Evolutionary conservation across 1,140 invertebrate genomes (phyloP).

Genomic region (Hermetia illucens): DNA sequence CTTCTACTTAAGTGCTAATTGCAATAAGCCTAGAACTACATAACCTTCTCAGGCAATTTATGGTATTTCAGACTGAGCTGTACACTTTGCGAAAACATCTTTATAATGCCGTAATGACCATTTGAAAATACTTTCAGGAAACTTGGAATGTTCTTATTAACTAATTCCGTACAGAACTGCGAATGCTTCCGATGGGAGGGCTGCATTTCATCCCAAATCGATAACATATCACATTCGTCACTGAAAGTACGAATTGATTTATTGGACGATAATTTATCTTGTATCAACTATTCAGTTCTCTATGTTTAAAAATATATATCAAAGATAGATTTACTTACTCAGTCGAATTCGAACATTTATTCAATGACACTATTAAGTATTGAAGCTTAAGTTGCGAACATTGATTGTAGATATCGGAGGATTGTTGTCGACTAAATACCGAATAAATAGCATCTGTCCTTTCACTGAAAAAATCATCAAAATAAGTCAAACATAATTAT

Average conservation of each 20-base stretch:
- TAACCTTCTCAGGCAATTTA: conserved; percentile 27
- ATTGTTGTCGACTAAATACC: conserved; percentile 27
- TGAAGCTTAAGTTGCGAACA: conserved; percentile 27
- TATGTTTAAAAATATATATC: background rate
- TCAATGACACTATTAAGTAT: conserved; percentile 25
- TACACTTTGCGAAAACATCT: conserved; percentile 30
- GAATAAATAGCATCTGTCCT: conserved; percentile 26
- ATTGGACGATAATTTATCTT: background rate
- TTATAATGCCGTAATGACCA: conserved; percentile 24
- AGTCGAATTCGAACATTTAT: conserved; percentile 23
- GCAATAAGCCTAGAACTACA: too few species aligned
- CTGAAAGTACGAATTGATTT: conserved; percentile 11
- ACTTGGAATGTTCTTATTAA: conserved; percentile 25
- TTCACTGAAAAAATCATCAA: conserved; percentile 13
- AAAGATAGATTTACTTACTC: conserved; percentile 12
- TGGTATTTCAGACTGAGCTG: conserved; percentile 27
- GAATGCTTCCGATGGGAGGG: conserved; percentile 25
- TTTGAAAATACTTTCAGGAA: conserved; percentile 27
- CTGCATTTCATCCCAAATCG: conserved; percentile 28
- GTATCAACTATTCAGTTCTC: background rate
- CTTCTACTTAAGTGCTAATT: too few species aligned
- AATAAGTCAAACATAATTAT: background rate
- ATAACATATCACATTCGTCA: conserved; percentile 22
- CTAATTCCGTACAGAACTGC: conserved; percentile 25
- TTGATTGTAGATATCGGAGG: conserved; percentile 28